Evolutionary conservation across 2,113 vertebrate genomes (phyloP).

Genomic region (Charadrius vociferus): DNA sequence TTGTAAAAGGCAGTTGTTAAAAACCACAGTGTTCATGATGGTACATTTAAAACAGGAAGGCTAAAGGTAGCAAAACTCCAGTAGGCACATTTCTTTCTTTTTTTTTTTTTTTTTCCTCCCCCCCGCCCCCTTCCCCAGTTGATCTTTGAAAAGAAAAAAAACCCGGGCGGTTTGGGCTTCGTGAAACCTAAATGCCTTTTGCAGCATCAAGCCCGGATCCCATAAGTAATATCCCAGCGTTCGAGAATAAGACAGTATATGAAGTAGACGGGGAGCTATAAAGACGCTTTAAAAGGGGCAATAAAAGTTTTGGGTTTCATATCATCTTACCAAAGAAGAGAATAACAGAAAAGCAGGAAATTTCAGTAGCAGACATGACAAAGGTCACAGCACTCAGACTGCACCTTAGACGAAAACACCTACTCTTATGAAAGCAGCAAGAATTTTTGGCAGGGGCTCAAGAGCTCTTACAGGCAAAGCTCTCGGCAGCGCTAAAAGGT

Average conservation of each 20-base stretch:
- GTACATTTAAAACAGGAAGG: background rate
- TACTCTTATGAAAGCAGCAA: constrained; percentile 68
- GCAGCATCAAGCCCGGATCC: constrained; percentile 32
- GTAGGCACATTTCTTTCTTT: background rate
- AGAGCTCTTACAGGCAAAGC: constrained; percentile 64
- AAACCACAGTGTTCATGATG: accelerated
- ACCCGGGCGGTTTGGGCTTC: background rate
- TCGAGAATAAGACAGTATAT: constrained; percentile 43
- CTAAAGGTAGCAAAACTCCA: background rate
- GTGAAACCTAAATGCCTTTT: constrained; percentile 51
- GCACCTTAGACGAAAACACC: constrained; percentile 77
- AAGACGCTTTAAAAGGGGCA: constrained; percentile 80
- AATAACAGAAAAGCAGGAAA: constrained; percentile 82
- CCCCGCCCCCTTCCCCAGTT: background rate
- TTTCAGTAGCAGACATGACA: constrained; percentile 80
- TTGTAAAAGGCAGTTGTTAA: background rate
- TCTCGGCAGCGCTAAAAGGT: constrained; percentile 52
- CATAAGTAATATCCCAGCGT: constrained; percentile 69
- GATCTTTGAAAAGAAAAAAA: constrained; percentile 50
- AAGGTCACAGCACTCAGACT: constrained; percentile 71
- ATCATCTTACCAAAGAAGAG: constrained; percentile 76
- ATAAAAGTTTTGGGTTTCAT: constrained; percentile 87
- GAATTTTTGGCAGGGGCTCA: constrained; percentile 65
- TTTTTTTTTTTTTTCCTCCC: background rate
- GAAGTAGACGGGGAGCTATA: constrained; percentile 73